These are phyloP conservation scores for Lathronympha strigana DNA, from an alignment of 2,888 invertebrate genomes.

Conservation along the genomic window DNA sequence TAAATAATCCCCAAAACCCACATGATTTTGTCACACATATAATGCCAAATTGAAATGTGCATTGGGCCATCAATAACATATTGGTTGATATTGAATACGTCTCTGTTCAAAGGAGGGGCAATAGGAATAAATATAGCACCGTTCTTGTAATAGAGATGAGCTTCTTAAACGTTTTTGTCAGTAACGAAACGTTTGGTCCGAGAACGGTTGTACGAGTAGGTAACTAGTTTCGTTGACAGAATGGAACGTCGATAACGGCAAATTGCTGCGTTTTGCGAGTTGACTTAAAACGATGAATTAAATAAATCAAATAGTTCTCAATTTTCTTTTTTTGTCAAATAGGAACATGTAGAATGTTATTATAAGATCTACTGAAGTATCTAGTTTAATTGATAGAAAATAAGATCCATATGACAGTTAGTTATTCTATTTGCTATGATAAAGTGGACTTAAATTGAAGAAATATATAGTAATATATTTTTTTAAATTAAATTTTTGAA, in stretches of 20 bases:
- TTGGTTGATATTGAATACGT: conserved; percentile 37
- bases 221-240: background rate
- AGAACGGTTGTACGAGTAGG: background rate
- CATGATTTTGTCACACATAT: conserved; percentile 27
- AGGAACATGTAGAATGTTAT: no score
- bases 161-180: background rate
- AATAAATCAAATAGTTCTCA: no score
- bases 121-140: conserved; percentile 32
- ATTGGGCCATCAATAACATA: conserved; percentile 39
- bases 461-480: no score
- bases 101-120: conserved; percentile 26
- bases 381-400: no score
- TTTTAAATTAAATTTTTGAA: no score
- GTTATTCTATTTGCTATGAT: no score
- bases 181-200: background rate
- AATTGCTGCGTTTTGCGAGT: no score
- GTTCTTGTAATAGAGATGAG: conserved; percentile 24
- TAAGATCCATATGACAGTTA: no score
- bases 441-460: no score
- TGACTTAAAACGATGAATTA: no score
- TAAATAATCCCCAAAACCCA: conserved; percentile 11
- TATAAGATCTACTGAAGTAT: no score
- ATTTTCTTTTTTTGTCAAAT: no score
- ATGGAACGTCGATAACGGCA: background rate
- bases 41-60: conserved; percentile 42